Conservation (phyloP, 2,888 invertebrate species). For the Euclidia mi region DNA sequence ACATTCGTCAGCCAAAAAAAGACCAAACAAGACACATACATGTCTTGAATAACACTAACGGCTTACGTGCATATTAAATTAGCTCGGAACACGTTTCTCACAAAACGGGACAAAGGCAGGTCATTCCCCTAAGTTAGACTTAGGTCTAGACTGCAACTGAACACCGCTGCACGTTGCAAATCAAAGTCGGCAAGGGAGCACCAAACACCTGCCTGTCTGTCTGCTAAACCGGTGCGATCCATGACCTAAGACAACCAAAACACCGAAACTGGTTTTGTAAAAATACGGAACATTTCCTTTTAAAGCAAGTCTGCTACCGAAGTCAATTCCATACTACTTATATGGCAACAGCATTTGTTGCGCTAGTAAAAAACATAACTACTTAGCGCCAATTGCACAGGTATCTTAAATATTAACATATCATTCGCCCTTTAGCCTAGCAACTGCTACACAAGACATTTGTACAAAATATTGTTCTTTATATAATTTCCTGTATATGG, state of each 20-base stretch:
- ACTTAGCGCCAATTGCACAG: too few species aligned
- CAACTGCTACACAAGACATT: too few species aligned
- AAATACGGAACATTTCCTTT: conserved; percentile 12
- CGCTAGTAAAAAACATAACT: too few species aligned
- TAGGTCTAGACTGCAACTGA: conserved; percentile 13
- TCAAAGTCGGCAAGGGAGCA: conserved; percentile 5
- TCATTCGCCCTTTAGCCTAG: too few species aligned
- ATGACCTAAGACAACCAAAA: conserved; percentile 44
- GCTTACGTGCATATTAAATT: neutral
- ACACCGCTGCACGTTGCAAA: neutral
- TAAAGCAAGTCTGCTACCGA: neutral
- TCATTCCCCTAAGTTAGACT: conserved; percentile 28
- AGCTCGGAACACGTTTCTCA: too few species aligned
- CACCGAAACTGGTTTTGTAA: conserved; percentile 39
- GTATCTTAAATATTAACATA: too few species aligned
- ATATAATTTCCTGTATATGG: too few species aligned
- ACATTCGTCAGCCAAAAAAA: too few species aligned
- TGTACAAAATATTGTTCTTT: too few species aligned
- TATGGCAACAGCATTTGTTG: too few species aligned
- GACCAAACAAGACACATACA: too few species aligned
- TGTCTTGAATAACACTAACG: neutral
- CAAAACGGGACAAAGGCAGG: too few species aligned
- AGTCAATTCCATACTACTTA: neutral
- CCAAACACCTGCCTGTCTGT: conserved; percentile 37
- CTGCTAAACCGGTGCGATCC: conserved; percentile 22